Percentiles rank a stretch among this genome's conserved stretches.
phyloP scores from a whole-genome alignment of 2,113 vertebrate species.

The Emydura subglobosa region DNA sequence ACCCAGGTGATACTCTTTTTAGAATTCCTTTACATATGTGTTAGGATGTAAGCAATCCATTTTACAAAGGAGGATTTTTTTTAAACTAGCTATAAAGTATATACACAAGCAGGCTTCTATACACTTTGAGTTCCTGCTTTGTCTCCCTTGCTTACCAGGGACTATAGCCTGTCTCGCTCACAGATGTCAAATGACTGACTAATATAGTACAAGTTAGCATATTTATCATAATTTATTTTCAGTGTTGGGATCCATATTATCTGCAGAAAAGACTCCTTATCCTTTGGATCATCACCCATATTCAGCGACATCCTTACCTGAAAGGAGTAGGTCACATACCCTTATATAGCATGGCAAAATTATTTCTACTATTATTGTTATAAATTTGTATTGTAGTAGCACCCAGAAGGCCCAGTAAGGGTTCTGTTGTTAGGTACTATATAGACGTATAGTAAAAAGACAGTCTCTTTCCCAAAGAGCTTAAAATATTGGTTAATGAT shows the following conservation, averaged over 20 bases:
- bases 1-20: neutral
- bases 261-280: neutral
- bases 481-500: neutral
- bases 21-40: neutral
- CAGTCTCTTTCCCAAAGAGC: neutral
- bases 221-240: neutral
- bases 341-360: neutral
- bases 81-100: neutral
- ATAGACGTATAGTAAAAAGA: neutral
- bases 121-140: neutral
- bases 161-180: neutral
- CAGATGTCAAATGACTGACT: neutral
- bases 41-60: neutral
- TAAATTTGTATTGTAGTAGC: neutral
- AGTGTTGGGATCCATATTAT: neutral
- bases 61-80: neutral
- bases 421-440: neutral
- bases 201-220: neutral
- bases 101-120: neutral
- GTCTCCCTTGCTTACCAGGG: neutral
- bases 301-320: neutral
- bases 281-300: neutral
- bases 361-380: neutral
- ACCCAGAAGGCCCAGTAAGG: neutral
- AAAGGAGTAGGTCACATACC: neutral